phyloP scores from a whole-genome alignment of 2,113 vertebrate genomes.

The Hippocampus guttulatus region DNA sequence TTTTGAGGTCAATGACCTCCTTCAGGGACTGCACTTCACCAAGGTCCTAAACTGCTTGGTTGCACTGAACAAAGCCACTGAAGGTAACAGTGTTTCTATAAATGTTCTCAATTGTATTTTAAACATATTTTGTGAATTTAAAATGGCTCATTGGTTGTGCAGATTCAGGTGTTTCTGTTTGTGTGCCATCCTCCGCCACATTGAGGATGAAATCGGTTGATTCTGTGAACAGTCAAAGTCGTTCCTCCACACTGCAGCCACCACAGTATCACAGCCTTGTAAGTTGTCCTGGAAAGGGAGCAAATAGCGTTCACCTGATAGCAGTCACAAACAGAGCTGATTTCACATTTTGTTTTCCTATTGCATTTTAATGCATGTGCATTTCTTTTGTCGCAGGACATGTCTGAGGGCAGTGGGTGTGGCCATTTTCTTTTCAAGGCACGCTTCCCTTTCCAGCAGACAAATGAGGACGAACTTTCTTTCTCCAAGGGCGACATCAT shows the following conservation, averaged over 20 bases:
- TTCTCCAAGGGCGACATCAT: conserved; percentile 94
- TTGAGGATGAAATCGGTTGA: conserved; percentile 93
- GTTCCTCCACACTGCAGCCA: conserved; percentile 85
- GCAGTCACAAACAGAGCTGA: not conserved
- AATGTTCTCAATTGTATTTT: not conserved
- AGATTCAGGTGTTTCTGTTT: conserved; percentile 80
- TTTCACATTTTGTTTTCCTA: not conserved
- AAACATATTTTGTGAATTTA: not conserved
- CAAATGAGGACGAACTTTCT: conserved; percentile 95
- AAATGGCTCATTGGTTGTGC: conserved; percentile 6
- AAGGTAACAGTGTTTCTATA: conserved; percentile 71
- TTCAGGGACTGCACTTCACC: conserved; percentile 92
- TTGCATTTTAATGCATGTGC: not conserved
- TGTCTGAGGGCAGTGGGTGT: conserved; percentile 85
- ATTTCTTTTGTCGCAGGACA: conserved; percentile 73
- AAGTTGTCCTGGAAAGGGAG: conserved; percentile 58
- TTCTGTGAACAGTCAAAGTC: conserved; percentile 84
- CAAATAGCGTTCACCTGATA: not conserved
- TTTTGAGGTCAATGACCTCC: conserved; percentile 92
- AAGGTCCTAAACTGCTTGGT: conserved; percentile 91
- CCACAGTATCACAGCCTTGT: conserved; percentile 95
- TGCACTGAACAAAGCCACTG: conserved; percentile 92
- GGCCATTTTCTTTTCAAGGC: conserved; percentile 86
- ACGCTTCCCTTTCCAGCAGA: conserved; percentile 92
- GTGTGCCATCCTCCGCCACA: conserved; percentile 76